These are phyloP conservation scores for Leucania comma DNA, from an alignment of 2,888 invertebrate genomes.

Conservation along the genomic window DNA sequence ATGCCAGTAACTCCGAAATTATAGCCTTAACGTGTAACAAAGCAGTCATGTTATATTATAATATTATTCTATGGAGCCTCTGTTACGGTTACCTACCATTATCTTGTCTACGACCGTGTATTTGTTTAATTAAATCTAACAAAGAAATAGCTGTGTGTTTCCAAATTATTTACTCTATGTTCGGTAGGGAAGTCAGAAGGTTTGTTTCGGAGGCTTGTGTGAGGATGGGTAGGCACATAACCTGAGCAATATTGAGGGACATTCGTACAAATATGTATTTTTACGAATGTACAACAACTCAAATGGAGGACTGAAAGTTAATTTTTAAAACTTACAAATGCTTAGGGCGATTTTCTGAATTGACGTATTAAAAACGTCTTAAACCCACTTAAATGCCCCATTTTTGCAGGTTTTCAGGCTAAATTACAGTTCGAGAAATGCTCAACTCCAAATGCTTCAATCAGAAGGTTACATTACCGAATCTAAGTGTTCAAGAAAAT, in stretches of 20 bases:
- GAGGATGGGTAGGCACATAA: neutral
- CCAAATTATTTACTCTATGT: constrained; percentile 76
- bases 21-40: constrained; percentile 55
- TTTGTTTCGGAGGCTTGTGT: neutral
- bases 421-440: no score
- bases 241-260: neutral
- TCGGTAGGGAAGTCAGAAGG: constrained; percentile 37
- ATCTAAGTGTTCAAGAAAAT: no score
- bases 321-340: no score
- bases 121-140: constrained; percentile 73
- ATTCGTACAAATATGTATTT: no score
- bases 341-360: no score
- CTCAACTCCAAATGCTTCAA: no score
- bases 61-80: constrained; percentile 47
- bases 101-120: constrained; percentile 61
- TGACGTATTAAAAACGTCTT: no score
- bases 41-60: constrained; percentile 53
- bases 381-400: no score
- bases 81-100: constrained; percentile 47
- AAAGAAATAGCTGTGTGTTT: constrained; percentile 71
- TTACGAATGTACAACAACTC: no score
- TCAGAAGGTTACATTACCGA: no score
- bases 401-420: no score
- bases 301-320: no score
- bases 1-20: constrained; percentile 56